Percentiles rank a stretch among this genome's conserved stretches.
Evolutionary conservation across 2,797 vertebrate genomes (phyloP).

Genomic region (Hylomyscus alleni): DNA sequence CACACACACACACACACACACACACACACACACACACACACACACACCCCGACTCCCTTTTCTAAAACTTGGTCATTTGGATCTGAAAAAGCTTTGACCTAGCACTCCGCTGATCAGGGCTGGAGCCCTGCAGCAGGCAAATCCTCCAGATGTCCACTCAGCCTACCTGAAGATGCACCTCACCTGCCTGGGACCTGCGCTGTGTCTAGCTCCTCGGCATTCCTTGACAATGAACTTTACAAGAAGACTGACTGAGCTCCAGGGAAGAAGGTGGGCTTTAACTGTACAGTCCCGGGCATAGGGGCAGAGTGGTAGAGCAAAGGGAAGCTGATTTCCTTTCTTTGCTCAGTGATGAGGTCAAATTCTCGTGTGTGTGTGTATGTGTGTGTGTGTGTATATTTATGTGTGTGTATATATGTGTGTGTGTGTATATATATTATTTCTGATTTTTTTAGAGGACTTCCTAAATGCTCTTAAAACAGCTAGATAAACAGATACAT

Average conservation of each 20-base stretch:
- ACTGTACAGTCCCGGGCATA: background rate
- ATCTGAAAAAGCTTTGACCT: background rate
- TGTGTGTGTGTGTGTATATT: too few relatives aligned
- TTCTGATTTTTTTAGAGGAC: background rate
- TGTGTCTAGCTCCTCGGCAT: background rate
- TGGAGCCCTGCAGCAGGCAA: background rate
- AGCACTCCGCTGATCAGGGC: background rate
- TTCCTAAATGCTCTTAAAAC: background rate
- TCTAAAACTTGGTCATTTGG: background rate
- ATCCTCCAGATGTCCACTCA: background rate
- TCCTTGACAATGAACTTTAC: slow-evolving; percentile 16
- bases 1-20: too few relatives aligned
- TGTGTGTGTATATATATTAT: background rate
- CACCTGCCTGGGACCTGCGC: background rate
- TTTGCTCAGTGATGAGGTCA: background rate
- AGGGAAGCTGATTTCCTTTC: background rate
- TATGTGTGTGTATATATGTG: too few relatives aligned
- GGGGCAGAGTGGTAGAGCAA: background rate
- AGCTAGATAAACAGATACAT: background rate
- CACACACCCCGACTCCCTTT: background rate
- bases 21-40: too few relatives aligned
- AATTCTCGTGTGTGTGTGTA: too few relatives aligned
- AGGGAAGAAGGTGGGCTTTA: background rate
- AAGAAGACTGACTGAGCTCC: background rate
- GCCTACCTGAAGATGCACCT: background rate